Percentiles rank a stretch among this genome's conserved stretches.
Evolutionary conservation across 2,797 vertebrate genomes (phyloP).

Genomic region (Pteronotus mesoamericanus): DNA sequence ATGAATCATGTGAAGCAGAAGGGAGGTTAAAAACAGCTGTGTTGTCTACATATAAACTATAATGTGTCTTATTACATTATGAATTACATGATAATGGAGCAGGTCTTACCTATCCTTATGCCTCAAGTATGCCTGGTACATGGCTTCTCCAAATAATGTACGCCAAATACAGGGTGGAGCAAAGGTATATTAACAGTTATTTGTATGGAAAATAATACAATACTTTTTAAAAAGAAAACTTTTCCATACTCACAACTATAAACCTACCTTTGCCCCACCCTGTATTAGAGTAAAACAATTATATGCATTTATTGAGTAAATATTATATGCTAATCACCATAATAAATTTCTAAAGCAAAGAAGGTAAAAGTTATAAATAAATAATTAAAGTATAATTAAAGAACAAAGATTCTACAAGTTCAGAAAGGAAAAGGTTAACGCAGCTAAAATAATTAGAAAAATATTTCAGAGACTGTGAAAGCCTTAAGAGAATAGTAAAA

Average conservation of each 20-base stretch:
- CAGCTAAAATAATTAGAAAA: neutral
- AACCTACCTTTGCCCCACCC: neutral
- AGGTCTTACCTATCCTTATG: neutral
- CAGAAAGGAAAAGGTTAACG: neutral
- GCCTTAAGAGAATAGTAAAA: neutral
- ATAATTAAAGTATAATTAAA: neutral
- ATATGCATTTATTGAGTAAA: neutral
- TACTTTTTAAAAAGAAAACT: neutral
- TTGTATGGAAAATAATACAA: neutral
- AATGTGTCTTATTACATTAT: neutral
- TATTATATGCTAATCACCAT: neutral
- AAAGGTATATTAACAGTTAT: neutral
- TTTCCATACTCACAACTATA: neutral
- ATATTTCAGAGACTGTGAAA: neutral
- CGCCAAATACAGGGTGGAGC: neutral
- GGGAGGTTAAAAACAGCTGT: neutral
- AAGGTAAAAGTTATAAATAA: neutral
- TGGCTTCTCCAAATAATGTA: neutral
- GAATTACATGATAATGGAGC: neutral
- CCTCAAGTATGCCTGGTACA: neutral
- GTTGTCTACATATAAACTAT: neutral
- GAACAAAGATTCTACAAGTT: neutral
- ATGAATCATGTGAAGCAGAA: neutral
- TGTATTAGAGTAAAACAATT: neutral
- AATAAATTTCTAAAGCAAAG: neutral